Base-by-base conservation (phyloP, 2,888 invertebrate species). In the Chrysodeixis includens region DNA sequence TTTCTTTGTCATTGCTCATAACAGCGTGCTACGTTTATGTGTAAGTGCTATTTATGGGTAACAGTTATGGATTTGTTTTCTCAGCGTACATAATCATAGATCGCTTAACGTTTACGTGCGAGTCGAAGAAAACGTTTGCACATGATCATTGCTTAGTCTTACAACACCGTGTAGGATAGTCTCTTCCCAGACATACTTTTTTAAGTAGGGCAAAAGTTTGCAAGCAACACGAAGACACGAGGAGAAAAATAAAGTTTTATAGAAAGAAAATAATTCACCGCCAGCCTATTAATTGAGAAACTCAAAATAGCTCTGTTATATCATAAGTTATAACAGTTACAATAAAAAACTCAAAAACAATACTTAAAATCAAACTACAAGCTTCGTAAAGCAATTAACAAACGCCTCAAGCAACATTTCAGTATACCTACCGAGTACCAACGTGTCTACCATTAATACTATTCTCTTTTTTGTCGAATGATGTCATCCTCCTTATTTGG, bases 401-500 rank as follows among this genome's bases (percentile, higher is more conserved):
- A 32, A 20, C 51, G 78, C 83, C 79, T 57, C 56, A 20, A 70
- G 72, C 72, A 22, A 26, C 66, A 55, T 69, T 72, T 79, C 74
- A 77, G 69, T 71, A 35, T 46, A 57, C n/a, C n/a, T n/a, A n/a
- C n/a, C n/a, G n/a, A n/a, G n/a, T n/a, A n/a, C 66, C 46, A 18
- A 49, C 46, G 46, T 20, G 46, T 18, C 46, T 18, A 46, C 62
- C 61, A 66, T 69, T 67, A 64, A 62, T 69, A 62, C 30, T 64
- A 67, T 69, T 69, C 60, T 63, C 18, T 69, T 76, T 79, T 73
- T 71, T 75, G 61, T 66, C 49, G 61, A 73, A 77, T 86, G 86
- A 87, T 82, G 81, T 86, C 86, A 87, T 78, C 70, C 52, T 22
- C 82, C 76, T 53, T 80, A 77, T 76, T 77, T 77, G 82, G 84